Evolutionary conservation across 2,888 invertebrate genomes (phyloP), one percentile per base, ranked within the genome.

Genomic region (Stenurella melanura): DNA sequence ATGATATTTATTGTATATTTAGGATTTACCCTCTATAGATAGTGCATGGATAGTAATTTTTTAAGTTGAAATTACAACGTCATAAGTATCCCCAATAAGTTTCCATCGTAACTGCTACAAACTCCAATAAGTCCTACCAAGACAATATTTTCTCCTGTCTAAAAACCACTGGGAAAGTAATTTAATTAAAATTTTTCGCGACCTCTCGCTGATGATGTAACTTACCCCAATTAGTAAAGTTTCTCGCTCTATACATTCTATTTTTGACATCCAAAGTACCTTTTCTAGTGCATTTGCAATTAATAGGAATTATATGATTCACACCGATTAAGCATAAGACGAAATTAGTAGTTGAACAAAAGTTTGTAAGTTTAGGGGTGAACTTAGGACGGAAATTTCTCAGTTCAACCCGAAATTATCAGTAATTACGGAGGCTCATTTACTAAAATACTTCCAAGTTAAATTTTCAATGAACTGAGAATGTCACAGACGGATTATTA

Each of bases 401-500:
- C 63, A 74, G 70, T 74, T 78, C 79, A 77, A 81, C 79, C 80
- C 79, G 80, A 77, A 82, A 83, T 82, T 82, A 81, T 81, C 81
- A 71, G 83, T 80, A 82, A 82, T 82, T 83, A 77, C 80, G 75
- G 70, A 73, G 78, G 80, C 79, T 82, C 82, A 81, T 83, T 82
- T 81, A 71, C 77, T 82, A 74, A 77, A 80, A 80, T 78, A 79
- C 80, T 80, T 78, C 64, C 68, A 74, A 79, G 74, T 78, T 77
- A 75, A 74, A 80, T 78, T 78, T 76, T 77, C 80, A 80, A 80
- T 82, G 80, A 81, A 80, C 80, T 81, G 78, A 76, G 78, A 81
- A 78, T 81, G 81, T 81, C 80, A 77, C 81, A 75, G 78, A 38
- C 76, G 76, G 77, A 80, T 82, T 80, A 79, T 81, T 83, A 80